Percentiles rank a stretch among this genome's conserved stretches.
Conservation (phyloP, 2,888 invertebrate genomes). For the Rhagonycha fulva region DNA sequence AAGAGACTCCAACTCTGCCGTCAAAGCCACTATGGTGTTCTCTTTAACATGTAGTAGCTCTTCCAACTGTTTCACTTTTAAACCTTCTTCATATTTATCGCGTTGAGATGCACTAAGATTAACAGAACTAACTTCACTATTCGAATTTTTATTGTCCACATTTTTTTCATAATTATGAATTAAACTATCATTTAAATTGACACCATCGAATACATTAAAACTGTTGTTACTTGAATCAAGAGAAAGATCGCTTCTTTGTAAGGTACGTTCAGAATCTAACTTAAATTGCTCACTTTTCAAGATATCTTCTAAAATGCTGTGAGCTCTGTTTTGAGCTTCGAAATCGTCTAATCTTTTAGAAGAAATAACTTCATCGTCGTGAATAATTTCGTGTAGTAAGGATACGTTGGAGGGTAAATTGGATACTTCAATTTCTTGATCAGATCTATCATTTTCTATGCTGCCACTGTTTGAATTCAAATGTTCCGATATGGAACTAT, state of each 20-base stretch:
- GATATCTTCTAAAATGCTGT: conserved; percentile 51
- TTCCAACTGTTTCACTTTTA: conserved; percentile 52
- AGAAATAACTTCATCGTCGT: conserved; percentile 39
- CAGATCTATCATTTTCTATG: conserved; percentile 53
- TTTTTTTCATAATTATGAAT: conserved; percentile 41
- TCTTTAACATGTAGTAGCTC: conserved; percentile 57
- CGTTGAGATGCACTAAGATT: conserved; percentile 20
- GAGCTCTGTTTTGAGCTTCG: conserved; percentile 38
- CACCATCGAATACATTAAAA: conserved; percentile 51
- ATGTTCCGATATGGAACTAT: conserved; percentile 33
- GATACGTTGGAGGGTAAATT: conserved; percentile 39
- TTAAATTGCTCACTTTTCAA: conserved; percentile 45
- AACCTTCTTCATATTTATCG: conserved; percentile 15
- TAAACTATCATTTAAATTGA: conserved; percentile 51
- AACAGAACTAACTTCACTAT: conserved; percentile 42
- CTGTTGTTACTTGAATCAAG: conserved; percentile 46
- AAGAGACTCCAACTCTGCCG: conserved; percentile 57
- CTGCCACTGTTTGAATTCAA: conserved; percentile 38
- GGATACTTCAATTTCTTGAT: conserved; percentile 52
- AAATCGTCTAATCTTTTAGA: conserved; percentile 40
- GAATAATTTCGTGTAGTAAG: conserved; percentile 31
- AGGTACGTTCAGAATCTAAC: conserved; percentile 34
- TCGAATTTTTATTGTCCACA: conserved; percentile 15
- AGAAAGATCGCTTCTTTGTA: conserved; percentile 29
- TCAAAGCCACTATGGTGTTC: conserved; percentile 55